These are phyloP conservation scores for western clawed frog (Xenopus tropicalis) DNA, from an alignment of 2,113 vertebrate species.

Conservation along the genomic window DNA sequence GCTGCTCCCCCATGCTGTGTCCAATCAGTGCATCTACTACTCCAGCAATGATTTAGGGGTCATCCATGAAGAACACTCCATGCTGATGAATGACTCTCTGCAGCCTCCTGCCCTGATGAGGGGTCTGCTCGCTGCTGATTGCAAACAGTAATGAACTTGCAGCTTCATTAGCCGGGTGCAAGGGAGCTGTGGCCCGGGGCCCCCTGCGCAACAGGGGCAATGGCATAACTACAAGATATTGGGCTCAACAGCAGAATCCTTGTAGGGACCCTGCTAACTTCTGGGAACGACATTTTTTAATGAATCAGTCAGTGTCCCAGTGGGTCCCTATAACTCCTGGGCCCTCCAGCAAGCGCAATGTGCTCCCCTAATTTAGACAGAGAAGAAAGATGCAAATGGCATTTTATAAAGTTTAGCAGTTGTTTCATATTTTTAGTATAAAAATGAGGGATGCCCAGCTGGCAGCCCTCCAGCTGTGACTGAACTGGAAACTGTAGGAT, in stretches of 20 bases:
- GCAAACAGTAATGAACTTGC: constrained; percentile 67
- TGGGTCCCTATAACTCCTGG: no score
- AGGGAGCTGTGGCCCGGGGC: constrained; percentile 18
- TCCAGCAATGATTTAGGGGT: constrained; percentile 67
- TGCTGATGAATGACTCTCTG: constrained; percentile 68
- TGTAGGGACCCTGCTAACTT: no score
- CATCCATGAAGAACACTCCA: constrained; percentile 65
- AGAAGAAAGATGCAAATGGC: no score
- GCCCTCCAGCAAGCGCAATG: no score
- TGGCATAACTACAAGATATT: background rate
- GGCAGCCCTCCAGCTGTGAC: no score
- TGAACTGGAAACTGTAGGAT: no score
- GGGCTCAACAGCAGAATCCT: background rate
- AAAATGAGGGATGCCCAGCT: no score
- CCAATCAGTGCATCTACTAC: constrained; percentile 67
- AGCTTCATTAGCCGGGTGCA: constrained; percentile 47
- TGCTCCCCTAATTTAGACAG: no score
- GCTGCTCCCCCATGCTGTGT: constrained; percentile 64
- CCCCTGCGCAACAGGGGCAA: constrained; percentile 15
- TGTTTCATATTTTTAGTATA: no score
- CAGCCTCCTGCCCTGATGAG: constrained; percentile 61
- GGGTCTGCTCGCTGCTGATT: constrained; percentile 63
- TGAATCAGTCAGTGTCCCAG: no score
- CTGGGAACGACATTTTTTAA: no score
- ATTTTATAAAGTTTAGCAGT: no score